Evolutionary conservation across 2,113 vertebrate species (phyloP).

Genomic region (Myodes glareolus): DNA sequence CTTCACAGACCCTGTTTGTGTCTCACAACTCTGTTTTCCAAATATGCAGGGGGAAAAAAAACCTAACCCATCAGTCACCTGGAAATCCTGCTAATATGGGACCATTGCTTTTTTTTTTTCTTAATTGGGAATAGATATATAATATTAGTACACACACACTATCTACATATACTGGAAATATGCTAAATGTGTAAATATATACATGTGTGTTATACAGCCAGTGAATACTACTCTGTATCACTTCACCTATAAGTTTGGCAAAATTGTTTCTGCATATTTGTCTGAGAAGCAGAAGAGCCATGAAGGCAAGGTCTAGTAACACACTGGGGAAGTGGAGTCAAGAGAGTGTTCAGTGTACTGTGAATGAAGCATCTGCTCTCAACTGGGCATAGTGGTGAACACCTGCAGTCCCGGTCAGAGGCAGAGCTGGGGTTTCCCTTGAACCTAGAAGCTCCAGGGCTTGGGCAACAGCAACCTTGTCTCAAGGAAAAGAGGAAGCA

Average conservation of each 20-base stretch:
- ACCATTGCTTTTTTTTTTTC: background rate
- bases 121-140: background rate
- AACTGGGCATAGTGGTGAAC: background rate
- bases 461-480: background rate
- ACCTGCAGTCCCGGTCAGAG: background rate
- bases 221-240: background rate
- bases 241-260: background rate
- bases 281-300: background rate
- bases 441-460: background rate
- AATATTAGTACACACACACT: background rate
- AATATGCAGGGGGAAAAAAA: background rate
- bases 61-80: background rate
- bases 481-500: background rate
- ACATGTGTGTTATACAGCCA: background rate
- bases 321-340: background rate
- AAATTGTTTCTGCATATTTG: background rate
- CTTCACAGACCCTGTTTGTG: background rate
- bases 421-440: too few species aligned
- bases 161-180: background rate
- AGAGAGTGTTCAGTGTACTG: background rate
- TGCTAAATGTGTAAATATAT: background rate
- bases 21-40: conserved; percentile 1
- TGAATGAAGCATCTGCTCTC: background rate
- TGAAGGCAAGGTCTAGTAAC: background rate
- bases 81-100: background rate